Evolutionary conservation across 2,797 vertebrate genomes (phyloP).

Genomic region (Hippoglossus hippoglossus): DNA sequence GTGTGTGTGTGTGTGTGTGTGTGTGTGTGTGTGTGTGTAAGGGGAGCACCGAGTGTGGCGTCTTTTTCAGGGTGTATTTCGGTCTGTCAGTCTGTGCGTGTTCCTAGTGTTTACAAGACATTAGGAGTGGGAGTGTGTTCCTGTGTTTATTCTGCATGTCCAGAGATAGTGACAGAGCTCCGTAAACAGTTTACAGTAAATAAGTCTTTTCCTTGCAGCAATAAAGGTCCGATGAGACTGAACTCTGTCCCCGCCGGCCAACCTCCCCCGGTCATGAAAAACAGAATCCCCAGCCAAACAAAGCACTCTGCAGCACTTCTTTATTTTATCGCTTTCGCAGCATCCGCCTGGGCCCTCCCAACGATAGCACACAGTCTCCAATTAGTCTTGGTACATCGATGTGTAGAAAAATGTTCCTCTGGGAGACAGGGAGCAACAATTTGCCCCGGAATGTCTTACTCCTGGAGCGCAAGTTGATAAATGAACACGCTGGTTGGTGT

Average conservation of each 20-base stretch:
- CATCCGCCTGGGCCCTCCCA: constrained; percentile 67
- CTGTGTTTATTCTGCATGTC: constrained; percentile 81
- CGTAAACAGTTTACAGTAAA: constrained; percentile 85
- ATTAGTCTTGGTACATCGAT: constrained; percentile 70
- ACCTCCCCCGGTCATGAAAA: constrained; percentile 66
- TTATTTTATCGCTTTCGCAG: constrained; percentile 66
- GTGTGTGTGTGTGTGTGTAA: constrained; percentile 29
- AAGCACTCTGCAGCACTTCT: constrained; percentile 71
- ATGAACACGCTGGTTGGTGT: constrained; percentile 62
- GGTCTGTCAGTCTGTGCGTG: constrained; percentile 68
- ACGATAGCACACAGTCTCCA: constrained; percentile 62
- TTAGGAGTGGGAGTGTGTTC: constrained; percentile 82
- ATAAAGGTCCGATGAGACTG: constrained; percentile 83
- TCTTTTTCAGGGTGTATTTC: constrained; percentile 56
- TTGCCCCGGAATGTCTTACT: constrained; percentile 63
- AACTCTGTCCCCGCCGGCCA: constrained; percentile 73
- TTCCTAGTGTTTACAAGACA: constrained; percentile 77
- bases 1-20: constrained; percentile 20
- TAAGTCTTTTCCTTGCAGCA: constrained; percentile 78
- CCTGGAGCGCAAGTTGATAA: constrained; percentile 66
- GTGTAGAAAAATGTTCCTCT: constrained; percentile 58
- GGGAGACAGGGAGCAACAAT: constrained; percentile 58
- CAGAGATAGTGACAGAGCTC: constrained; percentile 82
- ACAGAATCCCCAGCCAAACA: constrained; percentile 62
- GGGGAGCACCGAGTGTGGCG: constrained; percentile 47